A percentile compares a stretch with the other conserved stretches of the same genome.
Evolutionary conservation across 1,140 invertebrate genomes (phyloP).

Genomic region (Hypsibius dujardini): DNA sequence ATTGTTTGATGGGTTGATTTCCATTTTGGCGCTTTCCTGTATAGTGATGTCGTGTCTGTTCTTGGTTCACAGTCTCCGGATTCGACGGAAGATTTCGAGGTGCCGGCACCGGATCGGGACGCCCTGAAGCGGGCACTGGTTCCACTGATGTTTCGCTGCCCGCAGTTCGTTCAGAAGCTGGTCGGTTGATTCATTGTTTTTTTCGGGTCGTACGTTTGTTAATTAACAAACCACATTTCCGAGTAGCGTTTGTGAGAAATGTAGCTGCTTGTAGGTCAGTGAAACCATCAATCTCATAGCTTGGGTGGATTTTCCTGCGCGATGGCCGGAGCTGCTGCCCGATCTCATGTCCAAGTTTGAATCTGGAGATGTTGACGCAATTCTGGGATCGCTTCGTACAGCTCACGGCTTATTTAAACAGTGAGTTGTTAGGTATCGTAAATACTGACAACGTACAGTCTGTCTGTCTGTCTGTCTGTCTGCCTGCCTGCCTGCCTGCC

Average conservation of each 20-base stretch:
- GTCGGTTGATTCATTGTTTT: slow-evolving; percentile 4
- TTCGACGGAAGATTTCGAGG: background rate
- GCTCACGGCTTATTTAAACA: slow-evolving; percentile 14
- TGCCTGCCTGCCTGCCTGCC: no score
- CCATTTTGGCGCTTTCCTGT: no score
- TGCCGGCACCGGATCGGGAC: background rate
- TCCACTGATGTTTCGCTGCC: background rate
- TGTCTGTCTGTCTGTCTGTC: no score
- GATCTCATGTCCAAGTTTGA: slow-evolving; percentile 6
- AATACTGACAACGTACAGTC: no score
- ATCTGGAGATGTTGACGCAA: background rate
- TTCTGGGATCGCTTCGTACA: slow-evolving; percentile 5
- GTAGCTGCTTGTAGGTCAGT: background rate
- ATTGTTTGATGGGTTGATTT: no score
- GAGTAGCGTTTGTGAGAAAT: background rate
- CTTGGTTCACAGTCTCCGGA: background rate
- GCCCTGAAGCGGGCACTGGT: background rate
- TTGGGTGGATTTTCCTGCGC: slow-evolving; percentile 6
- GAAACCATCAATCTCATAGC: slow-evolving; percentile 7
- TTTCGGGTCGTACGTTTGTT: background rate
- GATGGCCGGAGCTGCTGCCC: background rate
- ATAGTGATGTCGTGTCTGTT: no score
- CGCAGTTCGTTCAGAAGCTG: background rate
- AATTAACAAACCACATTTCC: background rate
- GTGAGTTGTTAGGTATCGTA: background rate